Evolutionary conservation across 2,888 invertebrate species (phyloP), one percentile per base, ranked within the genome.

Genomic region (Slavum lentiscoides): DNA sequence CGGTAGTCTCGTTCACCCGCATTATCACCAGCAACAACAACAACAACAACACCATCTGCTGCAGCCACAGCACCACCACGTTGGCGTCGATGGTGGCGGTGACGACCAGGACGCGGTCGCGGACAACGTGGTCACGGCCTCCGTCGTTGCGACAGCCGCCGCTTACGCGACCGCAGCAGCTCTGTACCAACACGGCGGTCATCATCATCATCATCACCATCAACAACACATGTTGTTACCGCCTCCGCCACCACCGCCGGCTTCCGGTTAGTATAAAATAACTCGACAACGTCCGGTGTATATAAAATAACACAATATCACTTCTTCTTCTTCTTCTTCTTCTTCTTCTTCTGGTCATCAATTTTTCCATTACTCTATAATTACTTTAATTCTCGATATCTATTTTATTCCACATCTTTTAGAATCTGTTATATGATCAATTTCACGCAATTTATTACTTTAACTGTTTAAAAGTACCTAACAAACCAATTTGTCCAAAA

Each of bases 241-340:
- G 11, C 91, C 90, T 84, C 92, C 91, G 76, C 92, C 91, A 88
- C 92, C 91, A 88, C 84, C 88, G 87, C 82, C 66, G 17, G 55
- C 64, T 0, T n/a, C 74, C 5, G 74, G 74, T 74, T 19, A 74
- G 74, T 74, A 66, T 39, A 19, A 21, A 49, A 21, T 15, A 21
- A 58, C n/a, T 13, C 53, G 53, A 17, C 15, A 30, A 30, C 30
- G 30, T 30, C 4, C 30, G 30, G 30, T 30, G 30, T 30, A 30
- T 30, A 30, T 30, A 30, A 30, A 30, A 30, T 30, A 30, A 30
- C 30, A 30, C 4, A 30, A 30, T 30, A 30, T 30, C 30, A 30
- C 30, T 30, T 30, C 30, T 30, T 30, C 30, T 30, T 30, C 4
- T 30, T 30, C 30, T 30, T 4, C 30, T 30, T 4, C 30, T 30